Evolutionary conservation across 2,113 vertebrate species (phyloP), one percentile per base, ranked within the genome.

Genomic region (Alligator mississippiensis): DNA sequence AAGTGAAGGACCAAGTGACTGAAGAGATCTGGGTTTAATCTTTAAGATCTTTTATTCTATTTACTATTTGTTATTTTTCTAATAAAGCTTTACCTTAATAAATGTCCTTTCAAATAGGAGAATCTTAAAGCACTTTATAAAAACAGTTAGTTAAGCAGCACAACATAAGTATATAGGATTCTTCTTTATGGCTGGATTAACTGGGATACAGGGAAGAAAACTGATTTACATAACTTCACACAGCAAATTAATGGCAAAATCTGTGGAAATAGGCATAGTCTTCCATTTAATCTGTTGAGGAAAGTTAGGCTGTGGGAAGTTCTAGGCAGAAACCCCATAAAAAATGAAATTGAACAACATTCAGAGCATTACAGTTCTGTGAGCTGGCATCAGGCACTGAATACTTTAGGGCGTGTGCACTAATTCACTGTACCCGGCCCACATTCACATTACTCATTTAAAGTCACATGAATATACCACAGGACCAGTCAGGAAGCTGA

Each of bases 171-270:
- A 27, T 3, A 21, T 63, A 30, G 47, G 47, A 47, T 47, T 4
- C 5, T 5, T 86, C 93, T 89, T 86, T 72, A 70, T 80, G 30
- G 83, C 5, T 4, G 27, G 22, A 66, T 90, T 83, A 88, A 83
- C 21, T 0, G 0, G 87, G 62, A 80, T 2, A 6, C 15, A 13
- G 70, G 30, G 25, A 91, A 89, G 83, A 6, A 2, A 76, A 18
- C 16, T 76, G 13, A 24, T 0, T 0, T 64, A 88, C 79, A 77
- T 3, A 84, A n/a, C 2, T 0, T 0, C 4, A 74, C 4, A 38
- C 0, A 68, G 34, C 3, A 85, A 89, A 89, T 2, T 18, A 55
- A 66, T 47, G 24, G 17, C 19, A 85, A 93, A 92, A 91, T 2
- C 17, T 25, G 3, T 11, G 66, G 11, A 1, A 77, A 1, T 10